Percentiles rank a stretch among this genome's conserved stretches.
Conservation (phyloP, 2,797 vertebrate genomes). For the Vespertilio murinus region DNA sequence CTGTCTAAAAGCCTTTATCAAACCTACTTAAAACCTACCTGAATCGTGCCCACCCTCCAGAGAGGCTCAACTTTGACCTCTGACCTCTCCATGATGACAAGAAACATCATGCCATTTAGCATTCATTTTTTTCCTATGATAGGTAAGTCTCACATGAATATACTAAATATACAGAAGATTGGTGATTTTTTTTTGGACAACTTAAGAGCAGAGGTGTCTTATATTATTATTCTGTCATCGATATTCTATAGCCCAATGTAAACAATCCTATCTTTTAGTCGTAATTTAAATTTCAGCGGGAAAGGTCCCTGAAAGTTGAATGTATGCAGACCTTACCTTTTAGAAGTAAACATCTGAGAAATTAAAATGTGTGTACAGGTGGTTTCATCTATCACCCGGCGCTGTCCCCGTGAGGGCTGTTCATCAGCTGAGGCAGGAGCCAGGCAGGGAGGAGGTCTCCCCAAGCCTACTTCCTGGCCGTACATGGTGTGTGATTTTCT, state of each 20-base stretch:
- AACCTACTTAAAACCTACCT: conserved; percentile 75
- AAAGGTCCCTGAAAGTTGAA: neutral
- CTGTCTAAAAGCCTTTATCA: conserved; percentile 78
- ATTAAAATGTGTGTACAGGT: neutral
- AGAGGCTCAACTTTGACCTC: conserved; percentile 72
- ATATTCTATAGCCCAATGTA: neutral
- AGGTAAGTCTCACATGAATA: neutral
- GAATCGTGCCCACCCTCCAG: conserved; percentile 71
- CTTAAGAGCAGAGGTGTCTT: neutral
- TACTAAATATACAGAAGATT: too few relatives aligned
- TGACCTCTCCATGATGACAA: conserved; percentile 55
- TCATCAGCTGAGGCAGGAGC: conserved; percentile 40
- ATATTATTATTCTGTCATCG: neutral
- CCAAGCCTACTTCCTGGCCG: conserved; percentile 1
- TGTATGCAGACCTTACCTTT: neutral
- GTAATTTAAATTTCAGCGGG: neutral
- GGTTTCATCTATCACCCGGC: neutral
- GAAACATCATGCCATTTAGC: conserved; percentile 12
- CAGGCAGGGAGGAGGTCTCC: conserved; percentile 45
- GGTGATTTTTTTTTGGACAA: too few relatives aligned
- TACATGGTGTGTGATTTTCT: neutral
- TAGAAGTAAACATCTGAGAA: neutral
- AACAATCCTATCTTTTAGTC: neutral
- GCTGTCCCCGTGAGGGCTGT: conserved; percentile 66
- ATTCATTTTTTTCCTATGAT: neutral